phyloP scores from a whole-genome alignment of 1,140 invertebrate species.

The Andricus grossulariae region DNA sequence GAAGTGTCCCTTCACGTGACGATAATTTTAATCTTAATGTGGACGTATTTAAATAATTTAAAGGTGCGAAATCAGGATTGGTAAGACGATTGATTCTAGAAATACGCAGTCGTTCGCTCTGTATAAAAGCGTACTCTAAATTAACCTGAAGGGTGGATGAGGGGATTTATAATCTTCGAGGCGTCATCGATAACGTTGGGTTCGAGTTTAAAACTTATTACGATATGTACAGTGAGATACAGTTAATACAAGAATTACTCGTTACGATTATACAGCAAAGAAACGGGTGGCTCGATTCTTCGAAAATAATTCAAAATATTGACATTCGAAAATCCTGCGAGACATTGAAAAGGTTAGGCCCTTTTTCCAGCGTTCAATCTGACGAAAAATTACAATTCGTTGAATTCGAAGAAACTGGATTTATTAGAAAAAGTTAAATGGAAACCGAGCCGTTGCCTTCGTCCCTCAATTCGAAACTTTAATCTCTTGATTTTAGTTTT shows the following conservation, averaged over 20 bases:
- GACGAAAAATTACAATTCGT: background rate
- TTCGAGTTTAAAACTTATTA: conserved; percentile 51
- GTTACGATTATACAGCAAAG: conserved; percentile 15
- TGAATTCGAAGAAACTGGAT: background rate
- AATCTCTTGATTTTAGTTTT: conserved; percentile 39
- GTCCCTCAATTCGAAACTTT: conserved; percentile 3
- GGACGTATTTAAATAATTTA: conserved; percentile 33
- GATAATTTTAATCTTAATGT: background rate
- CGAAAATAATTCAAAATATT: background rate
- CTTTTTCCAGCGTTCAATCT: conserved; percentile 12
- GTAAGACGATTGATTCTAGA: conserved; percentile 40
- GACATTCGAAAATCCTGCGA: conserved; percentile 14
- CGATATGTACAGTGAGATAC: conserved; percentile 73
- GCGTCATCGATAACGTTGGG: conserved; percentile 43
- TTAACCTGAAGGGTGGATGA: conserved; percentile 40
- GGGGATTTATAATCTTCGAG: conserved; percentile 53
- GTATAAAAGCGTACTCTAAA: conserved; percentile 42
- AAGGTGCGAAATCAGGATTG: conserved; percentile 35
- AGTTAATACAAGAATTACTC: conserved; percentile 53
- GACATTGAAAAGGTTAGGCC: conserved; percentile 19
- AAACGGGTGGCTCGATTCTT: conserved; percentile 7
- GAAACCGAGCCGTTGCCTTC: conserved; percentile 18
- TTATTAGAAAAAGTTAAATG: background rate
- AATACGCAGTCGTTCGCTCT: conserved; percentile 36
- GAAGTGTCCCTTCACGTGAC: background rate